These are phyloP conservation scores for Tribolium madens DNA, from an alignment of 1,140 invertebrate genomes.

Conservation along the genomic window DNA sequence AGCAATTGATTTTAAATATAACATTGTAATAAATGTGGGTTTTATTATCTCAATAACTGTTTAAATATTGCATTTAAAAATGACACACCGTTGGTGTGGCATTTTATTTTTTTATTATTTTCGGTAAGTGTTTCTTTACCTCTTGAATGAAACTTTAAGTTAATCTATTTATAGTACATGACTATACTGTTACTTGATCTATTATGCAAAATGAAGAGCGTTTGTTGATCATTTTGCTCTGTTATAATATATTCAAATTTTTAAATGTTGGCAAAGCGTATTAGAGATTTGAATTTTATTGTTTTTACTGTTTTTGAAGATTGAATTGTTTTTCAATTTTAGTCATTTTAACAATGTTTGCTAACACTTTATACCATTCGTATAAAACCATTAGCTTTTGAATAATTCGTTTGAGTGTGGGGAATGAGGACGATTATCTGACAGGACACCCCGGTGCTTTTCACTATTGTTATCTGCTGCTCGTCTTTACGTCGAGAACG, in stretches of 20 bases:
- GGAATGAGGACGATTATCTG: constrained; percentile 46
- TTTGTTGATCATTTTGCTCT: not conserved
- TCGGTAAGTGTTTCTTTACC: not conserved
- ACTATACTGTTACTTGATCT: not conserved
- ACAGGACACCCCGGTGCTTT: constrained; percentile 43
- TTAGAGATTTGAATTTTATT: not conserved
- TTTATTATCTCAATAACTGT: not conserved
- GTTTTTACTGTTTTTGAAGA: not conserved
- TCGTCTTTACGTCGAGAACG: constrained; percentile 46
- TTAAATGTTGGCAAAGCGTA: not conserved
- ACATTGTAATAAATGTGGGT: not conserved
- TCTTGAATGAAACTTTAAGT: not conserved
- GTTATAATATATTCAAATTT: not conserved
- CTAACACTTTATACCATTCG: constrained; percentile 23
- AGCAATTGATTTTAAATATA: not conserved
- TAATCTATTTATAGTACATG: not conserved
- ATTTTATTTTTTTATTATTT: not conserved
- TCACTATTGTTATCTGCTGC: constrained; percentile 44
- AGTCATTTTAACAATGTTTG: not conserved
- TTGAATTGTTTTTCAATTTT: not conserved
- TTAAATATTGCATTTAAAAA: not conserved
- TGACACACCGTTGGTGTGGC: not conserved
- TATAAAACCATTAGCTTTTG: constrained; percentile 46
- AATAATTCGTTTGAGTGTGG: constrained; percentile 38
- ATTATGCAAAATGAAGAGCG: not conserved